A percentile compares a stretch with the other conserved stretches of the same genome.
Evolutionary conservation across 2,888 invertebrate species (phyloP).

Genomic region (Lacanobia oleracea): DNA sequence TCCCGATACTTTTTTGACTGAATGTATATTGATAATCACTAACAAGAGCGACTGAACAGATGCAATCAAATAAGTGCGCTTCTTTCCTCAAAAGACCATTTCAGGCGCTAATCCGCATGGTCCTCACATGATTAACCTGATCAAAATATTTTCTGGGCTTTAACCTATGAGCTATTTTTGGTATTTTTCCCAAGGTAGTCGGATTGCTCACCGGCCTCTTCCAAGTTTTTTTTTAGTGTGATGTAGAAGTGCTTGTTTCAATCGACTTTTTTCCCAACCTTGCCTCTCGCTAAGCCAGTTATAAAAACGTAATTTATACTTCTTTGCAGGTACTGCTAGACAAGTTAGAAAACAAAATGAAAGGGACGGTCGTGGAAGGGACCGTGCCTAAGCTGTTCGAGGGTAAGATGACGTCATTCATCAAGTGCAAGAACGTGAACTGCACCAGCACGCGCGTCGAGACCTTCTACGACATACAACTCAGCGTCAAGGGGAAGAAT

Average conservation of each 20-base stretch:
- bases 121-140: not conserved
- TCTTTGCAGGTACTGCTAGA: slow-evolving; percentile 94
- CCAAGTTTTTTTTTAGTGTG: no score
- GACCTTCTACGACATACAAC: slow-evolving; percentile 99
- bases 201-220: no score
- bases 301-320: not conserved
- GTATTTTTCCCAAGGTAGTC: no score
- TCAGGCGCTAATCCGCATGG: not conserved
- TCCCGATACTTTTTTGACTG: no score
- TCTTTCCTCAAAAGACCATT: not conserved
- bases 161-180: no score
- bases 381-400: slow-evolving; percentile 97
- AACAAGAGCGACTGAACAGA: not conserved
- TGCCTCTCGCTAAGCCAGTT: no score
- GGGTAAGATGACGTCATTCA: slow-evolving; percentile 99
- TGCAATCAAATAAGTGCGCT: not conserved
- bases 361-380: slow-evolving; percentile 98
- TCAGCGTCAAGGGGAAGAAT: slow-evolving; percentile 99
- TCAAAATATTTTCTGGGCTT: not conserved
- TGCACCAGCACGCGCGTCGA: slow-evolving; percentile 98
- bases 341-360: slow-evolving; percentile 99
- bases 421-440: slow-evolving; percentile 99
- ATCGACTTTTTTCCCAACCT: no score
- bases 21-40: no score
- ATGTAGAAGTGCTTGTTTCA: not conserved